These are phyloP conservation scores for Scopus umbretta DNA, from an alignment of 2,113 vertebrate genomes.

Conservation along the genomic window DNA sequence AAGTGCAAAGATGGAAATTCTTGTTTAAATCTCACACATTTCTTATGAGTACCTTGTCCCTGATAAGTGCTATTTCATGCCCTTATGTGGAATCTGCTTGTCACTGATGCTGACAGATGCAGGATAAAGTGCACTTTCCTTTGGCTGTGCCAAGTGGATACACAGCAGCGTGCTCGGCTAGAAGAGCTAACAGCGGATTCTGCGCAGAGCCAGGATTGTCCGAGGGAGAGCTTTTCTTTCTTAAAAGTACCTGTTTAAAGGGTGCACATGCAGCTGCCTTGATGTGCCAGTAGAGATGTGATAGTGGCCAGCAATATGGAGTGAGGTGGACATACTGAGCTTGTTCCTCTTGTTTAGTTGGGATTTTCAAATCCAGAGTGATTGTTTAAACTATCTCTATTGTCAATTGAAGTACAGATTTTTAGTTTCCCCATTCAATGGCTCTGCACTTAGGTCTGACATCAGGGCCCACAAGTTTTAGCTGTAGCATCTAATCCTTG, in stretches of 20 bases:
- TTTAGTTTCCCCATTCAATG: neutral
- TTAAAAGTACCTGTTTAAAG: neutral
- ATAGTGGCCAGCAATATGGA: neutral
- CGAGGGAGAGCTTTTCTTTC: neutral
- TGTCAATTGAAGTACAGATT: neutral
- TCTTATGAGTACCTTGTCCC: neutral
- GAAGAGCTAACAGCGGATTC: neutral
- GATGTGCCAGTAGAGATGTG: neutral
- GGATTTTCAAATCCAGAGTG: neutral
- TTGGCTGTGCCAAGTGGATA: conserved; percentile 37
- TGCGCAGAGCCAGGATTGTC: neutral
- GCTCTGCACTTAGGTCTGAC: neutral
- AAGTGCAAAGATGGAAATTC: neutral
- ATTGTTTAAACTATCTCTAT: neutral
- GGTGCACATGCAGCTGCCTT: neutral
- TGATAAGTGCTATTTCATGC: conserved; percentile 12
- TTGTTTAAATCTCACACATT: conserved; percentile 3
- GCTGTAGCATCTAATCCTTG: neutral
- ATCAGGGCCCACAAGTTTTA: neutral
- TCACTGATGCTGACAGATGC: conserved; percentile 38
- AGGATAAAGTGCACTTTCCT: conserved; percentile 58
- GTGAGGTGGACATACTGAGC: neutral
- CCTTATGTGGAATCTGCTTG: conserved; percentile 55
- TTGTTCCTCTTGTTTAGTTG: accelerated
- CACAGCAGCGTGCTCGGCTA: neutral